Evolutionary conservation across 1,140 invertebrate genomes (phyloP), one percentile per base, ranked within the genome.

Genomic region (Achroia grisella): DNA sequence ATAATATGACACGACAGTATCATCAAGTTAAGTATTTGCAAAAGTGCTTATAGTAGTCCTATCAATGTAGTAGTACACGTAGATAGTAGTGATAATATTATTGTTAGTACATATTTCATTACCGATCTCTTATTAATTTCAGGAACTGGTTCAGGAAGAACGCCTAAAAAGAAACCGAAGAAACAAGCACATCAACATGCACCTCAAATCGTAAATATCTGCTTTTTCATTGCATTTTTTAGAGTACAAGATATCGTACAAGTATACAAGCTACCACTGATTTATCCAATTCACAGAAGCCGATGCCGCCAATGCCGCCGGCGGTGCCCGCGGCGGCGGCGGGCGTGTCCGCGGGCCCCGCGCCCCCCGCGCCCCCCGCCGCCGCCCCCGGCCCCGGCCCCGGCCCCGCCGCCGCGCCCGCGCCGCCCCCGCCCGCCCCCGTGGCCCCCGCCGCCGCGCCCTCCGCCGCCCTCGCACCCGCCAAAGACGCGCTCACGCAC

Each of bases 131-230:
- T 23, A 23, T 52, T 41, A 37, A 44, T 72, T 76, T 34, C 73
- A 81, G 79, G 77, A 36, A 58, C 71, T 15, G 76, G 66, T 11
- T 53, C 66, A 10, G 70, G 70, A 34, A 80, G 82, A 60, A 74
- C 74, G 13, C 62, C 68, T 4, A 87, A 84, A 68, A 87, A 87
- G 60, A 87, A 87, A 61, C 37, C 65, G 11, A 87, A 86, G 65
- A 87, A 87, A 51, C 66, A 66, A 44, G 34, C 44, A 9, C 70
- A 77, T 29, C 68, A 66, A 32, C 65, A 65, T 2, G 56, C 66
- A 28, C 64, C 66, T 31, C 66, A 68, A 63, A 64, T 43, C 35
- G 78, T 82, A 72, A 78, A 50, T 75, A 71, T 52, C 34, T 41
- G 13, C 41, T 39, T 33, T 44, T 50, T 0, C 10, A 2, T 23